These are phyloP conservation scores for Mormyrus iriodes DNA, from an alignment of 2,113 vertebrate genomes.

Conservation along the genomic window DNA sequence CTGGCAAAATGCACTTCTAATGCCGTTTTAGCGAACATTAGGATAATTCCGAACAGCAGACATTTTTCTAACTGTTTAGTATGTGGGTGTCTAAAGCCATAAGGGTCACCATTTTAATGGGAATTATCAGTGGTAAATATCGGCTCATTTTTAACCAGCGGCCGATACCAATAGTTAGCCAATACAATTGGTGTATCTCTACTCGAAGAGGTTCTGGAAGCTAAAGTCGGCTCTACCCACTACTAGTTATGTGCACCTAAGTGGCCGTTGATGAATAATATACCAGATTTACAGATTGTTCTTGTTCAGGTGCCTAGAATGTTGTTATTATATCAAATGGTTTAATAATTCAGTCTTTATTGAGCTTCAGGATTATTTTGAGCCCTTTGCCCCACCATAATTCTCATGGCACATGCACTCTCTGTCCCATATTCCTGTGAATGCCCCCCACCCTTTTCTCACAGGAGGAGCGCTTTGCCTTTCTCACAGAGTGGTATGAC, in stretches of 20 bases:
- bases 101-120: neutral
- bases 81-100: neutral
- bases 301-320: neutral
- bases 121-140: too few relatives aligned
- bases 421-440: neutral
- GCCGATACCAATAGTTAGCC: neutral
- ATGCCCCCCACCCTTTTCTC: neutral
- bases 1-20: neutral
- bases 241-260: neutral
- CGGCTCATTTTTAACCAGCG: too few relatives aligned
- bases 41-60: neutral
- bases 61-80: neutral
- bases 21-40: neutral
- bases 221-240: neutral
- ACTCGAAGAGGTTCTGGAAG: neutral
- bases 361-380: neutral
- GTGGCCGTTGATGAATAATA: neutral
- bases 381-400: neutral
- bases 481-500: constrained; percentile 89
- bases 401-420: neutral
- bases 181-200: neutral
- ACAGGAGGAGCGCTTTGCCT: constrained; percentile 80
- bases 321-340: neutral
- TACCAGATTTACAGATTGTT: neutral
- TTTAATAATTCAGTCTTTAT: neutral